phyloP scores from a whole-genome alignment of 2,113 vertebrate species.

The Gasterosteus nipponicus region DNA sequence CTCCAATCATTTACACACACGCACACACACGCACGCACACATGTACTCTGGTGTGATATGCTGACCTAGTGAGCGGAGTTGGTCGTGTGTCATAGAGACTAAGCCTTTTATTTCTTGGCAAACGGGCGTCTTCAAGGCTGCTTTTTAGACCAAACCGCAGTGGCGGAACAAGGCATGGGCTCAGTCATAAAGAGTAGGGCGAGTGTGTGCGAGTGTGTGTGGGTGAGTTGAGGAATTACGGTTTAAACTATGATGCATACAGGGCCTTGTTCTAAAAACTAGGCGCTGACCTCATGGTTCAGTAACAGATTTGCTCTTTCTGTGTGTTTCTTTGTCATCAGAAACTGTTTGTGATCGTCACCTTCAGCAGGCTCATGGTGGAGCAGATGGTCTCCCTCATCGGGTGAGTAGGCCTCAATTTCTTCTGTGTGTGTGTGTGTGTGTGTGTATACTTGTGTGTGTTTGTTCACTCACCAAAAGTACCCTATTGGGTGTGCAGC shows the following conservation, averaged over 20 bases:
- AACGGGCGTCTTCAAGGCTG: slow-evolving; percentile 40
- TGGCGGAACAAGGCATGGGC: slow-evolving; percentile 11
- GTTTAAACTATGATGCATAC: slow-evolving; percentile 59
- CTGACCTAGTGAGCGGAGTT: slow-evolving; percentile 42
- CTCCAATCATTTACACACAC: slow-evolving; percentile 17
- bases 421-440: slow-evolving; percentile 8
- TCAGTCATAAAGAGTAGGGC: slow-evolving; percentile 13
- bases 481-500: slow-evolving; percentile 27
- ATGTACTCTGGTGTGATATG: slow-evolving; percentile 27
- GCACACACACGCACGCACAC: slow-evolving; percentile 55
- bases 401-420: slow-evolving; percentile 88
- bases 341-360: slow-evolving; percentile 95
- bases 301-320: slow-evolving; percentile 56
- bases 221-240: slow-evolving; percentile 41
- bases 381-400: slow-evolving; percentile 95
- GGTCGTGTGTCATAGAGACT: slow-evolving; percentile 54
- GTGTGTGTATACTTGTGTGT: neutral
- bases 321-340: slow-evolving; percentile 82
- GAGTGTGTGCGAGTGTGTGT: slow-evolving; percentile 28
- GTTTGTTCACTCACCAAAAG: slow-evolving; percentile 16
- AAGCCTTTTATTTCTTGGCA: slow-evolving; percentile 53
- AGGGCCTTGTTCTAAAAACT: slow-evolving; percentile 34
- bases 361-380: slow-evolving; percentile 92
- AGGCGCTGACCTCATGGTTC: slow-evolving; percentile 57
- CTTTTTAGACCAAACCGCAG: slow-evolving; percentile 44